Conservation (phyloP, 1,140 invertebrate species). For the Panulirus ornatus region DNA sequence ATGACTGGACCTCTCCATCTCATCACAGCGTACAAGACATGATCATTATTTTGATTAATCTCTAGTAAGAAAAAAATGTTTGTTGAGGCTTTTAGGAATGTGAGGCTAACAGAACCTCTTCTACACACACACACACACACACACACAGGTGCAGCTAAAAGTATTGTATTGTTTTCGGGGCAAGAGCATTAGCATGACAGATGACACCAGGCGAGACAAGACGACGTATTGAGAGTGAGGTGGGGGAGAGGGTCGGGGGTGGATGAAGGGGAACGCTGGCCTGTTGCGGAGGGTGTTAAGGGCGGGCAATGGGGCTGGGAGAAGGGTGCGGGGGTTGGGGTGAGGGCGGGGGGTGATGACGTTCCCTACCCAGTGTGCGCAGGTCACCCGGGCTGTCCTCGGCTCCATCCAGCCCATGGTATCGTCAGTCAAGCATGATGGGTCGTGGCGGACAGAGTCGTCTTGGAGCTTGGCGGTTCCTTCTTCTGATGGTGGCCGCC, state of each 20-base stretch:
- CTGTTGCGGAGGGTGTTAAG: not conserved
- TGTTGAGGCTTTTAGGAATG: no score
- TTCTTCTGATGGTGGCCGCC: not conserved
- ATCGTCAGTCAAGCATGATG: conserved; percentile 31
- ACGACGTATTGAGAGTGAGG: not conserved
- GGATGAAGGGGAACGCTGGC: not conserved
- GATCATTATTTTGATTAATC: no score
- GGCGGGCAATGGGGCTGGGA: no score
- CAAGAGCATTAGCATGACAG: no score
- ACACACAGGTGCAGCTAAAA: no score
- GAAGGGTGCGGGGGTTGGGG: not conserved
- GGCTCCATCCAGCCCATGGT: not conserved
- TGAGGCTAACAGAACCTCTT: no score
- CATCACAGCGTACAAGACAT: no score
- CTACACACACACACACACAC: no score
- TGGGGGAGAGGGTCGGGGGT: not conserved
- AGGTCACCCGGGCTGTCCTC: not conserved
- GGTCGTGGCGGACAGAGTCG: conserved; percentile 5
- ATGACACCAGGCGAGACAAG: no score
- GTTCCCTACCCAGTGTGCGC: not conserved
- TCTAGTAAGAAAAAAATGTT: no score
- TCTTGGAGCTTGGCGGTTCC: not conserved
- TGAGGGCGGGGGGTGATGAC: not conserved
- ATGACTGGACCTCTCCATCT: no score
- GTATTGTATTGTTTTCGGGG: no score